Percentiles rank a stretch among this genome's conserved stretches.
Conservation (phyloP, 2,113 vertebrate genomes). For the Panthera uncia region DNA sequence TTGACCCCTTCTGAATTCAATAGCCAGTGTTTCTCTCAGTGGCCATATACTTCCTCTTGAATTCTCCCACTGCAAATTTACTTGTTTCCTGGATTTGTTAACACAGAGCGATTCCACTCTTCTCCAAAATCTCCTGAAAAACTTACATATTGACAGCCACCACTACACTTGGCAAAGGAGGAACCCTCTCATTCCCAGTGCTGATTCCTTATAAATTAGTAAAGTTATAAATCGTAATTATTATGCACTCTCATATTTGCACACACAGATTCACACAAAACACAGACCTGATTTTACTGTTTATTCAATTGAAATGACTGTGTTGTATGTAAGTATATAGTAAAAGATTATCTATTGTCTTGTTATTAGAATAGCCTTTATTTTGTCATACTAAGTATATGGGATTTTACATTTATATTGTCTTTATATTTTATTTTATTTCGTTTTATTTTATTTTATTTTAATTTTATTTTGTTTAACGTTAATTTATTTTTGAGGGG, state of each 20-base stretch:
- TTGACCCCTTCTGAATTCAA: not conserved
- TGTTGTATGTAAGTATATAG: not conserved
- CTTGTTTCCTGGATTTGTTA: not conserved
- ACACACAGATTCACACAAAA: not conserved
- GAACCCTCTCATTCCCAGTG: accelerated
- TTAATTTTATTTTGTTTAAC: no score
- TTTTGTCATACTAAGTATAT: not conserved
- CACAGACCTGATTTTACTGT: not conserved
- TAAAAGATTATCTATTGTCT: not conserved
- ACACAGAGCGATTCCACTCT: not conserved
- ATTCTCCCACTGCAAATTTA: not conserved
- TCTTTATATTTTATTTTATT: not conserved
- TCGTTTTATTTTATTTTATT: no score
- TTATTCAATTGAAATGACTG: not conserved
- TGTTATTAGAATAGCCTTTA: not conserved
- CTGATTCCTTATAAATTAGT: not conserved
- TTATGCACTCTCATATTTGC: not conserved
- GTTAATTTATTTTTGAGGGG: no score
- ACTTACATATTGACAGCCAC: not conserved
- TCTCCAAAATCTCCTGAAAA: not conserved
- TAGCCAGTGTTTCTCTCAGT: not conserved
- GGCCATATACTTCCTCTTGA: not conserved
- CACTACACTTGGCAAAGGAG: not conserved
- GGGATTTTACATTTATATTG: not conserved
- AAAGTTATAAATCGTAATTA: not conserved